phyloP scores from a whole-genome alignment of 2,888 invertebrate genomes.

The Sturmia bella region DNA sequence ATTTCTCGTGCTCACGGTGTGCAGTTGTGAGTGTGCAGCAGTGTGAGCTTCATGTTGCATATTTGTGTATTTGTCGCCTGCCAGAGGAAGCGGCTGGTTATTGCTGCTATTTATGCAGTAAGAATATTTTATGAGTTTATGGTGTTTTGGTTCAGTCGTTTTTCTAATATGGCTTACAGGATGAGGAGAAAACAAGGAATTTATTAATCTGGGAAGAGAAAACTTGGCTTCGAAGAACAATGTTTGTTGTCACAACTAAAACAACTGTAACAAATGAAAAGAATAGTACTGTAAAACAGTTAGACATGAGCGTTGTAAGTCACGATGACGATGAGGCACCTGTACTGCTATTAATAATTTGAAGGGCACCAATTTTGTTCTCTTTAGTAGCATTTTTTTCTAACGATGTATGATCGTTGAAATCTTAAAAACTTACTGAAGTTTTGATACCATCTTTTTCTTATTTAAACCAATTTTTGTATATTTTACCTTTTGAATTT shows the following conservation, averaged over 20 bases:
- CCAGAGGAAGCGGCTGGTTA: slow-evolving; percentile 60
- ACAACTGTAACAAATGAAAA: no score
- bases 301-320: no score
- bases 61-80: slow-evolving; percentile 28
- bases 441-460: no score
- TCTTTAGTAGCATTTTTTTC: no score
- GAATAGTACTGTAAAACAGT: no score
- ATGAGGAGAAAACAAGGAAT: slow-evolving; percentile 9
- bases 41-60: slow-evolving; percentile 12
- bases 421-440: no score
- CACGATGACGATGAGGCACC: no score
- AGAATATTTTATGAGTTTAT: slow-evolving; percentile 67
- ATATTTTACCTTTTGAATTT: not conserved
- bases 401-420: no score
- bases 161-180: slow-evolving; percentile 1
- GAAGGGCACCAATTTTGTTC: no score
- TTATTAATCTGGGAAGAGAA: slow-evolving; percentile 26
- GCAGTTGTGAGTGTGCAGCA: not conserved
- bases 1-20: slow-evolving; percentile 12
- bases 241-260: no score
- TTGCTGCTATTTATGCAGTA: slow-evolving; percentile 55
- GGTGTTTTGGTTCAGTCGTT: slow-evolving; percentile 36
- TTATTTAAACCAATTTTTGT: not conserved
- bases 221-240: not conserved
- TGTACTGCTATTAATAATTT: no score